Percentiles rank a stretch among this genome's conserved stretches.
These are phyloP conservation scores for Phycodurus eques DNA, from an alignment of 2,113 vertebrate species.

Conservation along the genomic window DNA sequence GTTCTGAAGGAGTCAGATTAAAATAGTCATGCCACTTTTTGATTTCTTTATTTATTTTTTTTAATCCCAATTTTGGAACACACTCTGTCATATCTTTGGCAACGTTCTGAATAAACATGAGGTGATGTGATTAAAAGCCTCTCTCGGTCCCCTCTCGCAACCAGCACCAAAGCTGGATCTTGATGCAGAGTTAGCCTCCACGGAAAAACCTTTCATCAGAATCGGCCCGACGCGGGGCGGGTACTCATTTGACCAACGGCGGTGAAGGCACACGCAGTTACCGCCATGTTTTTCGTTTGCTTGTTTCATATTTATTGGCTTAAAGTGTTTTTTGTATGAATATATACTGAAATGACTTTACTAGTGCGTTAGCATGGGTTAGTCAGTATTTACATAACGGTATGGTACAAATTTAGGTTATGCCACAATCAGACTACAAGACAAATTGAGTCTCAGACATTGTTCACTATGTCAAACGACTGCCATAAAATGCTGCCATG, in stretches of 20 bases:
- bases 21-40: slow-evolving; percentile 3
- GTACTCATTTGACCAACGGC: neutral
- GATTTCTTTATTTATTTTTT: no score
- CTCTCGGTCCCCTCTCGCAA: slow-evolving; percentile 15
- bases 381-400: no score
- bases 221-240: slow-evolving; percentile 17
- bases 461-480: no score
- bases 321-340: neutral
- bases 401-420: no score
- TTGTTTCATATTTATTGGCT: neutral
- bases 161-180: slow-evolving; percentile 24
- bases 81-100: slow-evolving; percentile 22
- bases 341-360: no score
- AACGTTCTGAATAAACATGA: slow-evolving; percentile 15
- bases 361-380: no score
- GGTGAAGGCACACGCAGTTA: neutral
- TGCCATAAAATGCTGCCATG: no score
- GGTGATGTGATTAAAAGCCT: slow-evolving; percentile 33
- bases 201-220: slow-evolving; percentile 43
- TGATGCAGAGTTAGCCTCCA: slow-evolving; percentile 12
- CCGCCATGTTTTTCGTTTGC: neutral
- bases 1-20: neutral
- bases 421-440: no score
- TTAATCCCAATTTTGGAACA: neutral
- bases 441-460: no score